A percentile compares a stretch with the other conserved stretches of the same genome.
phyloP scores from a whole-genome alignment of 30 jellyfish, hydroid and myxozoan species.

The Phacellophora camtschatica region DNA sequence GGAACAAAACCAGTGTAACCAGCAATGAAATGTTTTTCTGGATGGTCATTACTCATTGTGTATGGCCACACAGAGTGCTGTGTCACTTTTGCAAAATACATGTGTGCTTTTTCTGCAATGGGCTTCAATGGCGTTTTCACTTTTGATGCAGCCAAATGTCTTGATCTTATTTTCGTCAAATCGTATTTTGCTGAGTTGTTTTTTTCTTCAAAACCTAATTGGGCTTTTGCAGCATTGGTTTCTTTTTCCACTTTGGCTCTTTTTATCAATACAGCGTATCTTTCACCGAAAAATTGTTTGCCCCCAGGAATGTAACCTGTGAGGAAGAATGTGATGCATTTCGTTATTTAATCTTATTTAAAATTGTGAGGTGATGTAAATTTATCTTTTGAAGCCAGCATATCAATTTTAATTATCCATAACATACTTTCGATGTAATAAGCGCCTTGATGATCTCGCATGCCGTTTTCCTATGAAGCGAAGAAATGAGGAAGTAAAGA shows the following conservation, averaged over 20 bases:
- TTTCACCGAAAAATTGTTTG: slow-evolving; percentile 88
- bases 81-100: slow-evolving; percentile 67
- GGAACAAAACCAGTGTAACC: slow-evolving; percentile 98
- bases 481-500: too few species aligned
- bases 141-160: background rate
- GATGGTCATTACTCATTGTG: slow-evolving; percentile 67
- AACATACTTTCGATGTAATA: too few species aligned
- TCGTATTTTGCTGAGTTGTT: background rate
- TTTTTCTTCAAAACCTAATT: background rate
- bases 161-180: slow-evolving; percentile 3
- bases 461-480: too few species aligned
- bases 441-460: too few species aligned
- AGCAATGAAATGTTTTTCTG: slow-evolving; percentile 75
- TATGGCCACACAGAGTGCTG: slow-evolving; percentile 86
- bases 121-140: slow-evolving; percentile 57
- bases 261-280: slow-evolving; percentile 64
- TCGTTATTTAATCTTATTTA: too few species aligned
- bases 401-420: too few species aligned
- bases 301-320: slow-evolving; percentile 87
- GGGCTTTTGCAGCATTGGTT: background rate
- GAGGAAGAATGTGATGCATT: too few species aligned
- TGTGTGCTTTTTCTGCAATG: slow-evolving; percentile 56
- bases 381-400: too few species aligned
- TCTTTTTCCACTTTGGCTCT: slow-evolving; percentile 64
- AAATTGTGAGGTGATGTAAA: too few species aligned